Conservation (phyloP, 1,140 invertebrate genomes). For the Sinonovacula constricta region DNA sequence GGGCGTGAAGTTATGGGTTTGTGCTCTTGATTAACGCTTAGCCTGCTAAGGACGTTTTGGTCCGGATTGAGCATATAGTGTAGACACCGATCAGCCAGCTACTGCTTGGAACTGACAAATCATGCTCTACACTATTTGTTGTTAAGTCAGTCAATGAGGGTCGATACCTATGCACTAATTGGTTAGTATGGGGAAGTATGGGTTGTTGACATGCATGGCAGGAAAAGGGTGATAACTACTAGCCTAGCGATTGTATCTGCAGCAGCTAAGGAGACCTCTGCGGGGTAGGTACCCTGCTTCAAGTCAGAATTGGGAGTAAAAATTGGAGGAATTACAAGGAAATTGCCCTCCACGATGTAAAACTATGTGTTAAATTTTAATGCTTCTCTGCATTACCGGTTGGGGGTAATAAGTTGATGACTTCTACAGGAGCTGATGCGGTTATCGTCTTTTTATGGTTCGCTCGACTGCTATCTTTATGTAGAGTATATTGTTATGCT, state of each 20-base stretch:
- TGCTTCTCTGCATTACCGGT: neutral
- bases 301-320: neutral
- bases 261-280: neutral
- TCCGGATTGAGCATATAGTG: no score
- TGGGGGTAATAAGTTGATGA: neutral
- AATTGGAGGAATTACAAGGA: neutral
- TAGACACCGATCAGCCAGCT: no score
- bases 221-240: neutral
- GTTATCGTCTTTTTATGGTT: neutral
- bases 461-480: neutral
- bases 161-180: no score
- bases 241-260: neutral
- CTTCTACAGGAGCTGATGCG: neutral
- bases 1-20: conserved; percentile 21
- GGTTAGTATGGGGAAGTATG: no score
- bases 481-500: neutral
- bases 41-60: no score
- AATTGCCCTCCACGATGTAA: neutral
- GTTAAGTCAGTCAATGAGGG: no score
- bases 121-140: no score
- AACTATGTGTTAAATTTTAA: neutral
- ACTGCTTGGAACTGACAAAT: no score
- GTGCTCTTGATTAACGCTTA: no score
- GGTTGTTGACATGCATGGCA: no score
- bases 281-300: neutral